phyloP scores from a whole-genome alignment of 2,888 invertebrate genomes.

The Heliothis peltigera region DNA sequence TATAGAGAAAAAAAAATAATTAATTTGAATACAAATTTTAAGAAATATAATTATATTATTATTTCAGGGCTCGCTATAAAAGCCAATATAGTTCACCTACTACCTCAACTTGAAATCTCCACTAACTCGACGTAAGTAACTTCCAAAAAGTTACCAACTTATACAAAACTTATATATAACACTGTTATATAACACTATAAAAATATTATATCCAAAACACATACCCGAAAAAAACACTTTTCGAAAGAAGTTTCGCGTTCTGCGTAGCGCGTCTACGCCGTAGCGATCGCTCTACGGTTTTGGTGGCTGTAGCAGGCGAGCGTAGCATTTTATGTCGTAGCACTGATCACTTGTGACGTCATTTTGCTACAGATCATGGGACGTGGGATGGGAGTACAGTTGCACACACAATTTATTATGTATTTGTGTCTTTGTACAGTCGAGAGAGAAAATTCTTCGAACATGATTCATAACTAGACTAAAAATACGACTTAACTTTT shows the following conservation, averaged over 20 bases:
- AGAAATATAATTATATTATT: too few species aligned
- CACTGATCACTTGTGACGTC: constrained; percentile 77
- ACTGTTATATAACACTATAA: constrained; percentile 38
- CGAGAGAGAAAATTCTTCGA: constrained; percentile 30
- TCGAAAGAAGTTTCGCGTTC: constrained; percentile 65
- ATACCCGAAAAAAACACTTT: constrained; percentile 55
- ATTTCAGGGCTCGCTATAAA: too few species aligned
- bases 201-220: constrained; percentile 42
- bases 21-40: too few species aligned
- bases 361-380: constrained; percentile 75
- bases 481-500: neutral
- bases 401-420: constrained; percentile 61
- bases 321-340: constrained; percentile 78
- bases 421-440: constrained; percentile 41
- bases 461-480: neutral
- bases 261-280: constrained; percentile 85
- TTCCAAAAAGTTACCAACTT: constrained; percentile 5
- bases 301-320: constrained; percentile 73
- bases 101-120: neutral
- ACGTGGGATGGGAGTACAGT: constrained; percentile 78
- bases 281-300: constrained; percentile 79
- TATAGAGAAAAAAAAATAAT: too few species aligned
- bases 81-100: neutral
- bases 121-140: neutral
- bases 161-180: constrained; percentile 4